Evolutionary conservation across 2,888 invertebrate species (phyloP), one percentile per base, ranked within the genome.

Genomic region (Phoenoteleia sp.): DNA sequence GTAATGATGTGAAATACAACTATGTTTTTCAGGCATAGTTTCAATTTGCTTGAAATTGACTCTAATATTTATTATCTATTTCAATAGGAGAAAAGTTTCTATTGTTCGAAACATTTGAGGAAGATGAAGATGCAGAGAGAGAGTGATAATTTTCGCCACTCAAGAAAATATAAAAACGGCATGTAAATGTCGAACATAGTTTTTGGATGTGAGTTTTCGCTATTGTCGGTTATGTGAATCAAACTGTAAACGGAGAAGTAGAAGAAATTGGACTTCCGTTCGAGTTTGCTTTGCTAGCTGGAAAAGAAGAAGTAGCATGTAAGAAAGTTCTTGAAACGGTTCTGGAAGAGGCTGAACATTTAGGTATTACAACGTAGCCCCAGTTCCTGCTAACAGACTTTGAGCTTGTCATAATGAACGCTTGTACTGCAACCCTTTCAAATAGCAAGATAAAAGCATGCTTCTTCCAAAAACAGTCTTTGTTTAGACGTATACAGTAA

Each of bases 261-360:
- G 36, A 71, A 17, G 66, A 66, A 13, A 33, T 80, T 2, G 62
- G 56, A 11, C 15, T 80, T 13, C 56, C 64, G 13, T 80, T 80
- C 1, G 66, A 72, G 13, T 64, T 66, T 54, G 80, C 80, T 19
- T 69, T 72, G 49, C 33, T 72, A 11, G 33, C 64, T 13, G 54
- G 60, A 23, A 75, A 75, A 17, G 1, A 52, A 0, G 49, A 75
- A 17, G 19, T 11, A 17, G 23, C 52, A 2, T 75, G 60, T 36
- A 19, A n/a, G 15, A 62, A 47, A 45, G 60, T 74, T 29, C 71
- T 60, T 3, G 60, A 56, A n/a, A 21, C n/a, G 2, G 21, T 58
- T 36, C 5, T 58, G 0, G 4, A 5, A 2, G 58, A 58, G 21
- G 58, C 58, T 17, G 7, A 33, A 6, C 29, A 56, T 56, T 33